phyloP scores from a whole-genome alignment of 2,797 vertebrate genomes.

The Xenopus petersii region DNA sequence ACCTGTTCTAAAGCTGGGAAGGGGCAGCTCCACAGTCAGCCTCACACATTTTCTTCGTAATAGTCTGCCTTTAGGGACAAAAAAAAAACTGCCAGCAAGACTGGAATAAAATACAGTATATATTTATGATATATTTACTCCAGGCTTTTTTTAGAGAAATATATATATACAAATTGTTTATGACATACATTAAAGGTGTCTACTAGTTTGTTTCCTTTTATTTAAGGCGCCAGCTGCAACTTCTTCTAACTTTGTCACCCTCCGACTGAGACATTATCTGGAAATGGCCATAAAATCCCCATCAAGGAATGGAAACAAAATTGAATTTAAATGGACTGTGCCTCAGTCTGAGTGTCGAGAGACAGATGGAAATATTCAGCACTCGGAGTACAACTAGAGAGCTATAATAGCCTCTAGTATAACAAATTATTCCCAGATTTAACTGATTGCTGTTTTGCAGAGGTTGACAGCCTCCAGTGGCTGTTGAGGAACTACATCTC shows the following conservation, averaged over 20 bases:
- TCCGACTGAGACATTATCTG: slow-evolving; percentile 56
- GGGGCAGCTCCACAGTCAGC: neutral
- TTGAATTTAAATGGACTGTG: slow-evolving; percentile 56
- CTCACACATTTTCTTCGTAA: neutral
- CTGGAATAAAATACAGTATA: neutral
- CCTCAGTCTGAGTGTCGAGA: slow-evolving; percentile 42
- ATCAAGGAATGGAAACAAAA: slow-evolving; percentile 61
- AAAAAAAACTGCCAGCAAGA: neutral
- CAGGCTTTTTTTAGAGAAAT: neutral
- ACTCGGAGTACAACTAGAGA: too few relatives aligned
- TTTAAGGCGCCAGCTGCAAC: slow-evolving; percentile 51
- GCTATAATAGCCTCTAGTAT: too few relatives aligned
- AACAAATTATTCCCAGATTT: too few relatives aligned
- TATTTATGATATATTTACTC: neutral
- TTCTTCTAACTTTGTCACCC: slow-evolving; percentile 55
- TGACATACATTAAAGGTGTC: too few relatives aligned
- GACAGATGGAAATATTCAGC: slow-evolving; percentile 54
- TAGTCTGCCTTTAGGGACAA: neutral
- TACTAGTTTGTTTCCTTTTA: slow-evolving; percentile 13
- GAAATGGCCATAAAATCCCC: slow-evolving; percentile 58
- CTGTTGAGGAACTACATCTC: too few relatives aligned
- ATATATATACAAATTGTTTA: too few relatives aligned
- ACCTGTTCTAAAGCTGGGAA: too few relatives aligned
- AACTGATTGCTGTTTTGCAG: too few relatives aligned
- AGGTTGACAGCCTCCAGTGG: too few relatives aligned